These are phyloP conservation scores for Tricholauxania praeusta DNA, from an alignment of 2,888 invertebrate genomes.

Conservation along the genomic window DNA sequence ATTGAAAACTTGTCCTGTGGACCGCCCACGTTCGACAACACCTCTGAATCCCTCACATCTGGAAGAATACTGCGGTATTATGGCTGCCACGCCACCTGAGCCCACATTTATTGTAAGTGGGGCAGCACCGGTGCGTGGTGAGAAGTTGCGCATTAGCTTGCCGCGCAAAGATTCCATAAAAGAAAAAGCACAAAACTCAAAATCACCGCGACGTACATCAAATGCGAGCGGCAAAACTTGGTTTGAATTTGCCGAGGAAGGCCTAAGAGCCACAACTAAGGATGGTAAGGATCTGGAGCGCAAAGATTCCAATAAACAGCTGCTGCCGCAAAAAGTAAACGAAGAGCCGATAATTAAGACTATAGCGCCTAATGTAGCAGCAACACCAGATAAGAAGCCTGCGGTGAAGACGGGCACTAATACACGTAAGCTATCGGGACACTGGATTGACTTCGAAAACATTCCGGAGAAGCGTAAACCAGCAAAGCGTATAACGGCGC, in stretches of 20 bases:
- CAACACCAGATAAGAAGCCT: constrained; percentile 24
- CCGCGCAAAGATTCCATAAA: constrained; percentile 72
- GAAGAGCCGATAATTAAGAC: constrained; percentile 1
- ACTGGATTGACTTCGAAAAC: constrained; percentile 90
- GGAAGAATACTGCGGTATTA: constrained; percentile 76
- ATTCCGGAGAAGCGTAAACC: constrained; percentile 85
- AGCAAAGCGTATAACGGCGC: constrained; percentile 85
- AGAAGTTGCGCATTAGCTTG: constrained; percentile 78
- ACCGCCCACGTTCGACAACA: constrained; percentile 80
- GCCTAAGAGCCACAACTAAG: constrained; percentile 64
- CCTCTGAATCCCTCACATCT: constrained; percentile 79
- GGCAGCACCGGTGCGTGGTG: constrained; percentile 65
- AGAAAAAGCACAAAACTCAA: constrained; percentile 65
- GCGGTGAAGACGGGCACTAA: constrained; percentile 38
- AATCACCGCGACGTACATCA: constrained; percentile 70
- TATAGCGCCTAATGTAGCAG: constrained; percentile 30
- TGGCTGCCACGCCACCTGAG: constrained; percentile 56
- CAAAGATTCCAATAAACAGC: constrained; percentile 61
- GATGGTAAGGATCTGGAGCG: constrained; percentile 63
- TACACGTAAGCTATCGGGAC: constrained; percentile 66
- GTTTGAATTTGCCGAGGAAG: constrained; percentile 76
- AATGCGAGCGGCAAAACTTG: constrained; percentile 70
- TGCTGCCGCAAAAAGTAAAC: constrained; percentile 46
- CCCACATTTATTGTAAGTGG: constrained; percentile 43
- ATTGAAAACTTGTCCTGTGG: constrained; percentile 78